Base-by-base conservation (phyloP, 2,113 vertebrate genomes). In the Willisornis vidua region DNA sequence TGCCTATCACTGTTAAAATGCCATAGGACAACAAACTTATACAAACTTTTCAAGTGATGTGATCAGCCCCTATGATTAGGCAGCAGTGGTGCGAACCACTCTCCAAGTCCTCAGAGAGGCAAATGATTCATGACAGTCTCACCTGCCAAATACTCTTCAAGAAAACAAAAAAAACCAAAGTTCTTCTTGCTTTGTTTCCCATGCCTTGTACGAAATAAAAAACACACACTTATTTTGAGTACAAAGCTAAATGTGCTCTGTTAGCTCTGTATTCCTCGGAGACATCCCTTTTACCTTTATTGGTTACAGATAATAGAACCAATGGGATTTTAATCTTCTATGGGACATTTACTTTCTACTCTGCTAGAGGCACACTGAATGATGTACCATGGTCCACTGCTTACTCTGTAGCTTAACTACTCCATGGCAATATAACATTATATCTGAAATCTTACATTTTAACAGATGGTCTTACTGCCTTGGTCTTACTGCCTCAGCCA, bases 281-380 rank as follows among this genome's bases (percentile, higher is more conserved):
- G 82, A 86, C 24, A 77, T 58, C 49, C 65, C 65, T 92, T 87
- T 78, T 84, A 82, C 81, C 57, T 88, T 93, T 94, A 93, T 83
- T 84, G 85, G 91, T 90, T 88, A 71, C 95, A 92, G 75, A 86
- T 78, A 95, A 94, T 89, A 90, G 95, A 97, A 80, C 61, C 90
- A 90, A 95, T 92, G 92, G 59, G 85, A 90, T 88, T 93, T 95
- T 96, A 95, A 96, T 96, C 88, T 96, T 96, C 65, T 79, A 87
- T 73, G 83, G 76, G 90, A 93, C 85, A 89, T 96, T 94, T 96
- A 88, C 52, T 93, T 79, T 65, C 52, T 67, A 10, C 35, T 83
- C 72, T 90, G 26, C 85, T 94, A 49, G 62, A 93, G 73, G 65
- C 72, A 78, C 3, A 1, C 68, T 93, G 93, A 95, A 71, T 84